Evolutionary conservation across 1,140 invertebrate genomes (phyloP).

Genomic region (Caenorhabditis remanei): DNA sequence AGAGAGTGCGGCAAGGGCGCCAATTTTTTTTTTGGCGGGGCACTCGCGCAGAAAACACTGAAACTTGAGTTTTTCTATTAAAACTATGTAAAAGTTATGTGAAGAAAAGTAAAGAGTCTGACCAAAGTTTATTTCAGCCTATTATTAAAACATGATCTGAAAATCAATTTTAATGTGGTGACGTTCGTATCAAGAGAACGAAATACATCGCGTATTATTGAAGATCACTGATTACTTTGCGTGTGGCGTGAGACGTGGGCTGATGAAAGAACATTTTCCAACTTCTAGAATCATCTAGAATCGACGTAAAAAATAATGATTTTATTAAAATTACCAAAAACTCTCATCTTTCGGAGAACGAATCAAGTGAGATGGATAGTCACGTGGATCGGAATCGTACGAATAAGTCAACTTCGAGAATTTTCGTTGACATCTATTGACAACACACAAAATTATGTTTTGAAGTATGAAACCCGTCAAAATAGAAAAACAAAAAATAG

Average conservation of each 20-base stretch:
- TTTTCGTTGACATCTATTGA: not conserved
- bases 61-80: not conserved
- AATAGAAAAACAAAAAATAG: slow-evolving; percentile 42
- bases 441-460: not conserved
- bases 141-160: too few relatives aligned
- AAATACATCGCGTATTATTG: too few relatives aligned
- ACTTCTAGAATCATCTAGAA: not conserved
- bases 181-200: too few relatives aligned
- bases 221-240: slow-evolving; percentile 30
- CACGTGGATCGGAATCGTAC: slow-evolving; percentile 15
- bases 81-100: too few relatives aligned
- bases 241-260: slow-evolving; percentile 28
- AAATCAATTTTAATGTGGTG: too few relatives aligned
- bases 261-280: not conserved
- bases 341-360: slow-evolving; percentile 49
- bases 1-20: not conserved
- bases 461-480: slow-evolving; percentile 6
- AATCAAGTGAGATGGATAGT: slow-evolving; percentile 41
- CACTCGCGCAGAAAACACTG: not conserved
- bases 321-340: not conserved
- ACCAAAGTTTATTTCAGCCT: not conserved
- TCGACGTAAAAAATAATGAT: too few relatives aligned
- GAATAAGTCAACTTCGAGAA: slow-evolving; percentile 21
- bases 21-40: not conserved
- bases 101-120: not conserved